Conservation (phyloP, 2,113 vertebrate genomes). For the Tenrec ecaudatus region DNA sequence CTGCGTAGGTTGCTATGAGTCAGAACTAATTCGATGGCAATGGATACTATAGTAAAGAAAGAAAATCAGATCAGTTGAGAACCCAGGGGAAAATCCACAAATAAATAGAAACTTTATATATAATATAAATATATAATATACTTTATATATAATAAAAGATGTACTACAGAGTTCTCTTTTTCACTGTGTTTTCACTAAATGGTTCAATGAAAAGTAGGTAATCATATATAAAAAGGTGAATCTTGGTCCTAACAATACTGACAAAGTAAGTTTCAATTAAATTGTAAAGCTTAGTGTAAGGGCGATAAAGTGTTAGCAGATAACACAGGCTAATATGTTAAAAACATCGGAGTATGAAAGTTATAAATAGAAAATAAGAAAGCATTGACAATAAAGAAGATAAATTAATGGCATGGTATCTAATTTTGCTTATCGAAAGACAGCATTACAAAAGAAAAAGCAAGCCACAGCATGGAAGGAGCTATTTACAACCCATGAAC, state of each 20-base stretch:
- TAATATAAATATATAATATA: not conserved
- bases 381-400: not conserved
- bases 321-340: not conserved
- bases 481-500: not conserved
- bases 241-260: not conserved
- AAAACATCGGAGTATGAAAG: not conserved
- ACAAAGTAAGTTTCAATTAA: not conserved
- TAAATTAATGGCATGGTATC: not conserved
- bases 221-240: not conserved
- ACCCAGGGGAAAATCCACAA: slow-evolving; percentile 16
- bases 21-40: too few relatives aligned
- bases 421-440: slow-evolving; percentile 33
- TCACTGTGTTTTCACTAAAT: not conserved
- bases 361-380: slow-evolving; percentile 3
- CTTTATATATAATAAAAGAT: not conserved
- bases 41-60: not conserved
- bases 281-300: not conserved
- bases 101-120: not conserved
- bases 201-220: not conserved
- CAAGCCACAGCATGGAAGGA: not conserved
- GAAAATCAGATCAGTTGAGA: not conserved
- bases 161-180: not conserved
- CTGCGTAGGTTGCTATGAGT: too few relatives aligned
- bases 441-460: not conserved
- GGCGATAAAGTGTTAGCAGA: not conserved